Evolutionary conservation across 2,888 invertebrate species (phyloP).

Genomic region (Empis livida): DNA sequence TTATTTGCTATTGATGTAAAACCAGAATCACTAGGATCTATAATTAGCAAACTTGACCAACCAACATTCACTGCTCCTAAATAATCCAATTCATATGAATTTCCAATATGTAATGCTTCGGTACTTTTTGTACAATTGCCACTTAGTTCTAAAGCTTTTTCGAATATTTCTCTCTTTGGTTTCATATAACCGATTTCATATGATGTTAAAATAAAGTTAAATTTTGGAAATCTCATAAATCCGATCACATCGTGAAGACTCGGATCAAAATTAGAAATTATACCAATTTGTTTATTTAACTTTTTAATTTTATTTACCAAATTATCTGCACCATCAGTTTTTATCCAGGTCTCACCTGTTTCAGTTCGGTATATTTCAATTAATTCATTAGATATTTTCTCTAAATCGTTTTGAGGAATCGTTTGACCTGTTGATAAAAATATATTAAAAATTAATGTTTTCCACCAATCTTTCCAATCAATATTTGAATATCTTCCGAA

Average conservation of each 20-base stretch:
- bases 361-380: constrained; percentile 55
- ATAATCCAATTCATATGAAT: constrained; percentile 62
- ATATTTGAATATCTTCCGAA: constrained; percentile 50
- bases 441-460: constrained; percentile 27
- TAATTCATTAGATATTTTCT: constrained; percentile 42
- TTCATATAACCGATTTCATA: constrained; percentile 50
- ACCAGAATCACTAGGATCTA: not conserved
- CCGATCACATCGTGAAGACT: constrained; percentile 53
- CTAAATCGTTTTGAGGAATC: constrained; percentile 18
- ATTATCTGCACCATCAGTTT: constrained; percentile 46
- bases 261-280: constrained; percentile 85
- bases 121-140: constrained; percentile 11
- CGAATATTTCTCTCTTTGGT: constrained; percentile 25
- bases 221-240: constrained; percentile 25
- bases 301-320: constrained; percentile 40
- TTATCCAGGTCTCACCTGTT: constrained; percentile 50
- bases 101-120: constrained; percentile 73
- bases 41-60: not conserved
- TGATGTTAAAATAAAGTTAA: constrained; percentile 70
- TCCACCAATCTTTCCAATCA: constrained; percentile 76
- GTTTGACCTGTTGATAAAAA: constrained; percentile 19
- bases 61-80: constrained; percentile 52
- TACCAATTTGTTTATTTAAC: constrained; percentile 43
- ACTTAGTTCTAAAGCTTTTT: constrained; percentile 36
- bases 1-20: too few species aligned